phyloP scores from a whole-genome alignment of 2,888 invertebrate genomes.

The Lydus trimaculatus region DNA sequence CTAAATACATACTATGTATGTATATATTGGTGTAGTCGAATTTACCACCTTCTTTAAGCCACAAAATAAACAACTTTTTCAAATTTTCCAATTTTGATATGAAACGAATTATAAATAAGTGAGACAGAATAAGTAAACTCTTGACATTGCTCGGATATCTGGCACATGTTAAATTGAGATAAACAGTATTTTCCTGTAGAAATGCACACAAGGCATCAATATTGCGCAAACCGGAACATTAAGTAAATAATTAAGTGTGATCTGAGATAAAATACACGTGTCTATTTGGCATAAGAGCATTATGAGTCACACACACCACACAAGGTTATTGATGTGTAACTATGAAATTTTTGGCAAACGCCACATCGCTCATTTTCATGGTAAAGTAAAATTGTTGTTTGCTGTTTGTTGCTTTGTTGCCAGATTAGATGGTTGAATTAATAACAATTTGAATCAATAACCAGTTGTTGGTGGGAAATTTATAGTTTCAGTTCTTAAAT shows the following conservation, averaged over 20 bases:
- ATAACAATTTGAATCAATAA: background rate
- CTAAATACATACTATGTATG: background rate
- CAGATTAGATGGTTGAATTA: background rate
- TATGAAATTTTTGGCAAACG: slow-evolving; percentile 27
- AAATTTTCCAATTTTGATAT: background rate
- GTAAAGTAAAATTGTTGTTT: background rate
- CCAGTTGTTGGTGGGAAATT: background rate
- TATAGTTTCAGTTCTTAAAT: background rate
- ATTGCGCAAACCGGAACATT: slow-evolving; percentile 21
- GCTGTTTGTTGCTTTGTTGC: background rate
- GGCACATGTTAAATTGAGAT: slow-evolving; percentile 14
- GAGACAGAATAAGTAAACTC: background rate
- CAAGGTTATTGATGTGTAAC: slow-evolving; percentile 23
- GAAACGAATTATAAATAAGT: slow-evolving; percentile 13
- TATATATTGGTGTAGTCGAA: no score
- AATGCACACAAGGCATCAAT: slow-evolving; percentile 9
- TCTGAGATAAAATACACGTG: slow-evolving; percentile 20
- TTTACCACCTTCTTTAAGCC: no score
- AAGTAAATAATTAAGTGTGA: slow-evolving; percentile 25
- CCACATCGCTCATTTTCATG: background rate
- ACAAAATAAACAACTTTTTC: background rate
- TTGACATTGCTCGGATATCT: slow-evolving; percentile 13
- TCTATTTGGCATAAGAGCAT: slow-evolving; percentile 15
- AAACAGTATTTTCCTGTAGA: slow-evolving; percentile 12
- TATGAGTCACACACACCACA: slow-evolving; percentile 16